These are phyloP conservation scores for Phyllotreta cruciferae DNA, from an alignment of 2,888 invertebrate species.

Conservation along the genomic window DNA sequence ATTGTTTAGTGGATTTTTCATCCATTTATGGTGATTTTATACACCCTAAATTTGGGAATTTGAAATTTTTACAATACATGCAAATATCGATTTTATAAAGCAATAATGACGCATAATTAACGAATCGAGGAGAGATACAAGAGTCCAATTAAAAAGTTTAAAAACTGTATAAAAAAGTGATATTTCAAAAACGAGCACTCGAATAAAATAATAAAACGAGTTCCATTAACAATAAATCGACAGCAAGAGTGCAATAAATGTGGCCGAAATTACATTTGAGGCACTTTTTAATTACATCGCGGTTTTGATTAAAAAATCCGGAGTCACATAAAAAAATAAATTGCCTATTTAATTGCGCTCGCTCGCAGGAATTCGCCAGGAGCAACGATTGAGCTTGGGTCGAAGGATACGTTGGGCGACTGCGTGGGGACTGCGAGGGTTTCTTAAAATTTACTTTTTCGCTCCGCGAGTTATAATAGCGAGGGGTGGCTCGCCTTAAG, in stretches of 20 bases:
- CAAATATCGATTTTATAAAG: no score
- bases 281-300: slow-evolving; percentile 55
- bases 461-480: slow-evolving; percentile 62
- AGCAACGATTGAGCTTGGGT: slow-evolving; percentile 42
- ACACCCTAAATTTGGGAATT: no score
- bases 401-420: slow-evolving; percentile 52
- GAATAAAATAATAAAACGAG: slow-evolving; percentile 17
- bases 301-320: slow-evolving; percentile 60
- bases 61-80: no score
- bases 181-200: slow-evolving; percentile 11
- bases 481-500: slow-evolving; percentile 46
- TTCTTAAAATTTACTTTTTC: slow-evolving; percentile 62
- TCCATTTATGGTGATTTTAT: no score
- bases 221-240: slow-evolving; percentile 32
- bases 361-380: slow-evolving; percentile 35
- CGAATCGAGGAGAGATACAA: no score
- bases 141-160: slow-evolving; percentile 7
- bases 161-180: slow-evolving; percentile 10
- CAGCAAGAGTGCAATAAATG: slow-evolving; percentile 46
- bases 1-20: no score
- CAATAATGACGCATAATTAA: no score
- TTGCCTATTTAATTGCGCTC: slow-evolving; percentile 60
- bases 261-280: slow-evolving; percentile 55
- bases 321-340: slow-evolving; percentile 60
- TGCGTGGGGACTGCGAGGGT: slow-evolving; percentile 56